Evolutionary conservation across 2,113 vertebrate species (phyloP).

Genomic region (Perca flavescens): DNA sequence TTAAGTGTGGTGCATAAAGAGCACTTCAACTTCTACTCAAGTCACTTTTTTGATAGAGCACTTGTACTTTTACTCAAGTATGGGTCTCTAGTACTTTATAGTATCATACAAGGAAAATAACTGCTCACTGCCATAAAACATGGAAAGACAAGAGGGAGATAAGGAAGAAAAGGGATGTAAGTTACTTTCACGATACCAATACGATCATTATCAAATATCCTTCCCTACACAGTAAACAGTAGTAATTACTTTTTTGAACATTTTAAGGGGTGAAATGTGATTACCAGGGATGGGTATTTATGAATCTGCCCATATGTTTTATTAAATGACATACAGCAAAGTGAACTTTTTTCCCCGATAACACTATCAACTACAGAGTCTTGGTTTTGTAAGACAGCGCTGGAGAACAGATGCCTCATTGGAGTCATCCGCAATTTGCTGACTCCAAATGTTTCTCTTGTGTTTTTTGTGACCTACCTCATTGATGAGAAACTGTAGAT

Average conservation of each 20-base stretch:
- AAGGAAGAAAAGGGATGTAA: background rate
- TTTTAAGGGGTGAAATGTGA: constrained; percentile 37
- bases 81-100: no score
- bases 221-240: background rate
- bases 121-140: background rate
- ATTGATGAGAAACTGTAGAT: constrained; percentile 93
- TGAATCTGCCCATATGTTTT: constrained; percentile 30
- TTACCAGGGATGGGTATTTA: constrained; percentile 33
- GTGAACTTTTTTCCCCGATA: constrained; percentile 2
- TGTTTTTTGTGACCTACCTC: constrained; percentile 67
- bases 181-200: background rate
- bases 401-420: background rate
- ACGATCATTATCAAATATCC: background rate
- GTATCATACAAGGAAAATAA: background rate
- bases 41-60: no score
- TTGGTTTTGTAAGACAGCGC: background rate
- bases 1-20: no score
- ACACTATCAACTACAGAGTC: background rate
- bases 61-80: no score
- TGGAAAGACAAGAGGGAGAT: background rate
- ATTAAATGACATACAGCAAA: constrained; percentile 16
- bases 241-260: constrained; percentile 9
- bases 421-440: background rate
- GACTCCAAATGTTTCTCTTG: background rate
- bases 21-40: no score